These are phyloP conservation scores for Machaerirhynchus nigripectus DNA, from an alignment of 2,113 vertebrate genomes.

Conservation along the genomic window DNA sequence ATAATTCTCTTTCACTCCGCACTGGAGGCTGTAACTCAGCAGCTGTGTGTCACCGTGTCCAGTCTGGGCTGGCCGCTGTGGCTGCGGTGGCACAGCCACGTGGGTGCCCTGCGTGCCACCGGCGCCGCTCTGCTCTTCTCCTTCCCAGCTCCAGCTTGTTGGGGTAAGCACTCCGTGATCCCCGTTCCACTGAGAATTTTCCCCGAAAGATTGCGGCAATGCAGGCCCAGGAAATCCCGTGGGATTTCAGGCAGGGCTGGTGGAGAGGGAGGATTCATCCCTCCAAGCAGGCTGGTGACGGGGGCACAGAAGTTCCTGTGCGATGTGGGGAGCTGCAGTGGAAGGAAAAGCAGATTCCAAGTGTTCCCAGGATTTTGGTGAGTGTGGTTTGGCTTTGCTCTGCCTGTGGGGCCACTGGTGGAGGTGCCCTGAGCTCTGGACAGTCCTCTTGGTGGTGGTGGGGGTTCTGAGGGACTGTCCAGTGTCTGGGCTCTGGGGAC, in stretches of 20 bases:
- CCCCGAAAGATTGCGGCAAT: not conserved
- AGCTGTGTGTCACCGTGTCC: rapidly evolving
- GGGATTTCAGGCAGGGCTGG: not conserved
- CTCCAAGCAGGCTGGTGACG: rapidly evolving
- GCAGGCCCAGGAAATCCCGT: rapidly evolving
- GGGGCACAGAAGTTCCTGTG: not conserved
- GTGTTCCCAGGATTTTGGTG: not conserved
- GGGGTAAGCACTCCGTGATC: not conserved
- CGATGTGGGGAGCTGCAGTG: rapidly evolving
- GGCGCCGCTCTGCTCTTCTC: not conserved
- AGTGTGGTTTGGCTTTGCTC: not conserved
- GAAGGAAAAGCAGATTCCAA: not conserved
- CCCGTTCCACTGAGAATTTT: rapidly evolving
- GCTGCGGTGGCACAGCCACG: not conserved
- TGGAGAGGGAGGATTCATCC: not conserved
- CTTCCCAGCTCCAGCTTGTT: not conserved
- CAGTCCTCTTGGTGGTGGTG: rapidly evolving
- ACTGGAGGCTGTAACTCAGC: rapidly evolving
- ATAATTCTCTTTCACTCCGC: not conserved
- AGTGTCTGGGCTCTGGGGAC: not conserved
- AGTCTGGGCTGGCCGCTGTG: not conserved
- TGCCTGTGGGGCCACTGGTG: rapidly evolving
- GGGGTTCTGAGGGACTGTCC: not conserved
- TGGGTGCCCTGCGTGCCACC: not conserved
- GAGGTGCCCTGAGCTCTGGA: not conserved